phyloP scores from a whole-genome alignment of 2,113 vertebrate genomes.

The Colinus virginianus region DNA sequence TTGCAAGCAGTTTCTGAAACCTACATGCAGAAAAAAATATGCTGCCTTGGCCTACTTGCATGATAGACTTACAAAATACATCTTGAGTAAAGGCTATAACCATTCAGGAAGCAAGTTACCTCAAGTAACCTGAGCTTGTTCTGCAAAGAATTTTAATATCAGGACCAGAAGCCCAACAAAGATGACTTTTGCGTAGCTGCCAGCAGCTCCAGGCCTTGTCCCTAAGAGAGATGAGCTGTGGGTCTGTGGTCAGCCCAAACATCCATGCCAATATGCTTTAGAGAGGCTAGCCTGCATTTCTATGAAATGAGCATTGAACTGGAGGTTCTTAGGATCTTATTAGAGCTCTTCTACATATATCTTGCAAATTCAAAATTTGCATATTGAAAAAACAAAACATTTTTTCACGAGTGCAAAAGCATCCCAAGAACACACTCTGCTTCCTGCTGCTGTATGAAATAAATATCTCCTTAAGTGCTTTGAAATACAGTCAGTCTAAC shows the following conservation, averaged over 20 bases:
- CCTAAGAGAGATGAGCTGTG: background rate
- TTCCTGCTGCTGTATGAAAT: constrained; percentile 10
- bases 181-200: background rate
- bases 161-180: background rate
- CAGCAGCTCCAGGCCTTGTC: background rate
- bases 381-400: background rate
- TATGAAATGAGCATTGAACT: background rate
- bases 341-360: background rate
- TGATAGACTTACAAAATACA: background rate
- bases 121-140: background rate
- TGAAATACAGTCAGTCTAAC: constrained; percentile 1
- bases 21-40: background rate
- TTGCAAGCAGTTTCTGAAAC: background rate
- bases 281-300: background rate
- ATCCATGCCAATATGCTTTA: background rate
- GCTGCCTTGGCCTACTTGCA: background rate
- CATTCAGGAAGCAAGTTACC: background rate
- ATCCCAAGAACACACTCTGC: background rate
- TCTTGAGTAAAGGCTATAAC: background rate
- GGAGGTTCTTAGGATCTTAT: background rate
- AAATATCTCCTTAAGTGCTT: constrained; percentile 17
- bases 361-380: background rate
- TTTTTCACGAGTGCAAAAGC: background rate
- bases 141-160: background rate
- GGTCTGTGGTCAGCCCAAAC: background rate